A percentile compares a stretch with the other conserved stretches of the same genome.
These are phyloP conservation scores for Acleris sparsana DNA, from an alignment of 2,888 invertebrate species.

Conservation along the genomic window DNA sequence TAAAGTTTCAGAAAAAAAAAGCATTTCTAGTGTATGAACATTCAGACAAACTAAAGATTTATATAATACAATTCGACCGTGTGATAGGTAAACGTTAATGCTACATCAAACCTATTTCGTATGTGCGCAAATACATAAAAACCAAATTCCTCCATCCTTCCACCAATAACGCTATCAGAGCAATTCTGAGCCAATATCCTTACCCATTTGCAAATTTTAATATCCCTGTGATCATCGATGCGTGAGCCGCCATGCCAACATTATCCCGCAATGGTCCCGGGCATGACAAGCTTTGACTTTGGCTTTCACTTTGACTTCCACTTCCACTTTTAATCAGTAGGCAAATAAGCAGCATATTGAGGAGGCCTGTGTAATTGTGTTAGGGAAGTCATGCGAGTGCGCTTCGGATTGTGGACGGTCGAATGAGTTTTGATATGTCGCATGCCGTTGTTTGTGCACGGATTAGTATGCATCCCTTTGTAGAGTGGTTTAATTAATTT, in stretches of 20 bases:
- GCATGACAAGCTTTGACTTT: constrained; percentile 65
- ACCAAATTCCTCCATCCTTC: background rate
- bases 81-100: no score
- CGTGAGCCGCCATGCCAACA: constrained; percentile 74
- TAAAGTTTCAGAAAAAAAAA: no score
- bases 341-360: constrained; percentile 79
- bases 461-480: constrained; percentile 6
- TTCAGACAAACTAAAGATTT: no score
- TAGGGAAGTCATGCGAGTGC: constrained; percentile 63
- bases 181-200: constrained; percentile 19
- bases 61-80: no score
- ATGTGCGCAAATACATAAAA: no score
- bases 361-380: constrained; percentile 78
- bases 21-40: no score
- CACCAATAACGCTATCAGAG: background rate
- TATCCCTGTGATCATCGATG: constrained; percentile 70
- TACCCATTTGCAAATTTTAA: constrained; percentile 29
- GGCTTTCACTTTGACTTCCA: constrained; percentile 53
- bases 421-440: constrained; percentile 64
- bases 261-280: constrained; percentile 68
- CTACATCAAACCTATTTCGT: no score
- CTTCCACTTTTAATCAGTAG: constrained; percentile 76
- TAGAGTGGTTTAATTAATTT: background rate
- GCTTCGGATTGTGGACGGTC: constrained; percentile 53
- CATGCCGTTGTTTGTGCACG: constrained; percentile 39